phyloP scores from a whole-genome alignment of 30 jellyfish, hydroid and myxozoan species.

The Calvadosia cruxmelitensis region DNA sequence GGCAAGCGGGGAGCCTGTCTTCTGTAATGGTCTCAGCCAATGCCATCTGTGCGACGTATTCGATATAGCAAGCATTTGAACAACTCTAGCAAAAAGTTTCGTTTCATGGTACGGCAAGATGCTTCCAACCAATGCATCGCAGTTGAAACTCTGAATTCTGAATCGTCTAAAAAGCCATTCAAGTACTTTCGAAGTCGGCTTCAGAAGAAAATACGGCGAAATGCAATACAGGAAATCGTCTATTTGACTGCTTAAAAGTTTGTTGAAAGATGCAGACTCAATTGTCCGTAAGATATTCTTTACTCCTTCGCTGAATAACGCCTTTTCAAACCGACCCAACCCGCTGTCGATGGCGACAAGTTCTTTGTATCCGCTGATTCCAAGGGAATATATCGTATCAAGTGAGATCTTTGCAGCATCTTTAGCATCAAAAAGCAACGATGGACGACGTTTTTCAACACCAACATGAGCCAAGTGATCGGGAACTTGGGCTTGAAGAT shows the following conservation, averaged over 20 bases:
- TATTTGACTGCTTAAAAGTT: conserved; percentile 28
- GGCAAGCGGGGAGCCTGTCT: conserved; percentile 45
- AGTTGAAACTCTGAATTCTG: conserved; percentile 42
- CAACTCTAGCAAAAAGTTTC: conserved; percentile 50
- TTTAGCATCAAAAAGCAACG: conserved; percentile 58
- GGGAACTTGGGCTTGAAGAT: conserved; percentile 46
- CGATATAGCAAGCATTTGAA: conserved; percentile 22
- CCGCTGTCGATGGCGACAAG: conserved; percentile 40
- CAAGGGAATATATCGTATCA: conserved; percentile 59
- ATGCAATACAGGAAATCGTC: conserved; percentile 31
- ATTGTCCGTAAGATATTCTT: conserved; percentile 37
- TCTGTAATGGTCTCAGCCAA: conserved; percentile 29
- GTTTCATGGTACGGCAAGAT: conserved; percentile 88
- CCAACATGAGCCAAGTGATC: conserved; percentile 29
- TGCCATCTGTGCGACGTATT: conserved; percentile 40
- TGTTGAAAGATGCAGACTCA: conserved; percentile 39
- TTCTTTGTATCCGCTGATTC: conserved; percentile 50
- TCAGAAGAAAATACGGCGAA: conserved; percentile 61
- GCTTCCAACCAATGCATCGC: conserved; percentile 45
- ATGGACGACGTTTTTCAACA: conserved; percentile 29
- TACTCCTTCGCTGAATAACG: conserved; percentile 34
- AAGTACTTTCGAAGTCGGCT: conserved; percentile 62
- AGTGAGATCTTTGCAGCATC: conserved; percentile 66
- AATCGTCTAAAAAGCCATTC: conserved; percentile 86
- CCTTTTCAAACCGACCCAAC: conserved; percentile 36